Conservation (phyloP, 1,140 invertebrate genomes). For the Halyomorpha halys region DNA sequence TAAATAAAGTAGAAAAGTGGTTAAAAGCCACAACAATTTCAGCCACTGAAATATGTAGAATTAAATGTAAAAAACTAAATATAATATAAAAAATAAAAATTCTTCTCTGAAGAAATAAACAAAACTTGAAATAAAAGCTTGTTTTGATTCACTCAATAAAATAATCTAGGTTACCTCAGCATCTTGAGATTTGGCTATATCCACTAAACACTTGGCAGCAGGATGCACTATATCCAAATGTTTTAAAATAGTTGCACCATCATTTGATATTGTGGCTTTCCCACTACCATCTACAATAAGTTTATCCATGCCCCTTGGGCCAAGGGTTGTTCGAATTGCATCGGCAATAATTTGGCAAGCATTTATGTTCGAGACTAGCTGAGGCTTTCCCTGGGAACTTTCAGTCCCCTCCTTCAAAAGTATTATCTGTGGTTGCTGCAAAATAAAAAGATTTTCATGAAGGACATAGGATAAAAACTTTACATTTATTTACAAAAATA, state of each 20-base stretch:
- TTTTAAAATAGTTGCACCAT: slow-evolving; percentile 98
- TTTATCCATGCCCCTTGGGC: slow-evolving; percentile 99
- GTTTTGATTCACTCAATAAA: too few species aligned
- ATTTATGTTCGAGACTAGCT: slow-evolving; percentile 97
- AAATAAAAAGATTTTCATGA: slow-evolving; percentile 31
- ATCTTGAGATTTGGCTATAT: slow-evolving; percentile 99
- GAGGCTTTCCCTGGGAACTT: slow-evolving; percentile 87
- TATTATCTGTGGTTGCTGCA: slow-evolving; percentile 94
- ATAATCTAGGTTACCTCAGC: slow-evolving; percentile 93
- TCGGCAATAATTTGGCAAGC: slow-evolving; percentile 96
- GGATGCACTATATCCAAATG: slow-evolving; percentile 95
- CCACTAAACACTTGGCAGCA: slow-evolving; percentile 92
- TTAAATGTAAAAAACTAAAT: too few species aligned
- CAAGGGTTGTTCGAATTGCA: slow-evolving; percentile 90
- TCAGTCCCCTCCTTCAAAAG: slow-evolving; percentile 97
- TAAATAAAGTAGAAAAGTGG: too few species aligned
- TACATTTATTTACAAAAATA: too few species aligned
- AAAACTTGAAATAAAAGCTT: too few species aligned
- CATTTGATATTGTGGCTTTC: slow-evolving; percentile 95
- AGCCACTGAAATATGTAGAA: too few species aligned
- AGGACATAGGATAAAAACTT: too few species aligned
- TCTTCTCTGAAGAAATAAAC: too few species aligned
- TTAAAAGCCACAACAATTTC: too few species aligned
- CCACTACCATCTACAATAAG: slow-evolving; percentile 84
- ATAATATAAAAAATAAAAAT: too few species aligned